Conservation (phyloP, 2,888 invertebrate species). For the Scaptomyza reducta region DNA sequence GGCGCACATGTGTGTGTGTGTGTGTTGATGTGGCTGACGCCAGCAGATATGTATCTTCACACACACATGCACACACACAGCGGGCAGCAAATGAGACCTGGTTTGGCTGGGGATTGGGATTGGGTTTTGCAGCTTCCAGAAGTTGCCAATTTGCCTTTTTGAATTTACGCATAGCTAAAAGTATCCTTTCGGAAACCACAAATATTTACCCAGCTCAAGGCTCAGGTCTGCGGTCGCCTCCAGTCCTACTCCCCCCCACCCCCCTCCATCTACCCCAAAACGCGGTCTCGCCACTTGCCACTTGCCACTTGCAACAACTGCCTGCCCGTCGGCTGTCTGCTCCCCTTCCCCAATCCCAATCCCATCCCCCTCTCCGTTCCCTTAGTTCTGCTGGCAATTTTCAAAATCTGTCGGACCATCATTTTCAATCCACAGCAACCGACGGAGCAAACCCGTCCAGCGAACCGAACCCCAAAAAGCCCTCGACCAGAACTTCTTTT, state of each 20-base stretch:
- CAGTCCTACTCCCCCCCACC: constrained; percentile 34
- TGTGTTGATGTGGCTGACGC: constrained; percentile 60
- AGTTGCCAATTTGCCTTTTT: constrained; percentile 82
- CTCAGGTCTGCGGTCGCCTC: constrained; percentile 75
- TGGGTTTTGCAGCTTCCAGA: constrained; percentile 55
- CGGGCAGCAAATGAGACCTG: constrained; percentile 56
- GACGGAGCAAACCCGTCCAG: constrained; percentile 9
- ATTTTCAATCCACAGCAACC: constrained; percentile 63
- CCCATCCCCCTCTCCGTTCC: constrained; percentile 9
- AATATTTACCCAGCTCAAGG: constrained; percentile 83
- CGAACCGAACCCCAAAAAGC: constrained; percentile 50
- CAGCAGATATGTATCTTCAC: constrained; percentile 64
- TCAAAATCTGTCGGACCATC: constrained; percentile 77
- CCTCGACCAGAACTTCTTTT: constrained; percentile 79
- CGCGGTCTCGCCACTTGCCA: constrained; percentile 19
- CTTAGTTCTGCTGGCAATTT: constrained; percentile 57
- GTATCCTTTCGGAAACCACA: constrained; percentile 83
- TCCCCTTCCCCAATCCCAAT: neutral
- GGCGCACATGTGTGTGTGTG: constrained; percentile 46
- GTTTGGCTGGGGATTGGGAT: neutral
- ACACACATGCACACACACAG: constrained; percentile 36
- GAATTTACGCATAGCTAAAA: constrained; percentile 81
- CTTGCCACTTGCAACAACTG: constrained; percentile 48
- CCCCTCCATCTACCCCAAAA: neutral
- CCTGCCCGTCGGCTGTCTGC: constrained; percentile 53